Evolutionary conservation across 1,140 invertebrate species (phyloP).

Genomic region (Lepidurus apus): DNA sequence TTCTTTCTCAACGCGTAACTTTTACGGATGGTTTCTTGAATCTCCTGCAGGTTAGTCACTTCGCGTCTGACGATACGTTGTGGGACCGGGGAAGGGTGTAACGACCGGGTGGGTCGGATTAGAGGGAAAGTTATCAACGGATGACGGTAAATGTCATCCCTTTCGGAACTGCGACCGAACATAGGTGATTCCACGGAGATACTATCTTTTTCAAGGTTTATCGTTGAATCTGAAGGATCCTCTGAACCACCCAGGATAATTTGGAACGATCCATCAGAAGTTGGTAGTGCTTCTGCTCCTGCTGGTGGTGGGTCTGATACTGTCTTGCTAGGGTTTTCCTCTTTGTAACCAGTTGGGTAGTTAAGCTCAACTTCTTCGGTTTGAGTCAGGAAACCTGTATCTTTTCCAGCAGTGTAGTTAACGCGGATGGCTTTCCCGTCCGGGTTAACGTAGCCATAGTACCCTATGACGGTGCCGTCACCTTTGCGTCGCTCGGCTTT

Average conservation of each 20-base stretch:
- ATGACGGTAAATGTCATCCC: conserved; percentile 2
- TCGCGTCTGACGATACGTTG: not conserved
- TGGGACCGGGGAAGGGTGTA: not conserved
- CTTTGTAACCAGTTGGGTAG: conserved; percentile 25
- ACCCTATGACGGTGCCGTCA: conserved; percentile 31
- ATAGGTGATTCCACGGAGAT: not conserved
- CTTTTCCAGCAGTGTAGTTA: conserved; percentile 27
- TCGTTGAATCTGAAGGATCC: not conserved
- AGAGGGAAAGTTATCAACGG: not conserved
- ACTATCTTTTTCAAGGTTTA: not conserved
- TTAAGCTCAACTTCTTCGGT: conserved; percentile 28
- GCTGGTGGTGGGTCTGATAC: not conserved
- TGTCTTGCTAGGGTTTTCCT: not conserved
- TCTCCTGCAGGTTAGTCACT: not conserved
- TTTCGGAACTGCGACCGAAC: not conserved
- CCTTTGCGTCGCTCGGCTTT: conserved; percentile 25
- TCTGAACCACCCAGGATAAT: not conserved
- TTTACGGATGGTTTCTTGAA: not conserved
- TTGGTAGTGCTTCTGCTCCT: not conserved
- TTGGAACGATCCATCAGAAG: not conserved
- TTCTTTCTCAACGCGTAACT: not conserved
- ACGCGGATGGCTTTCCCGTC: conserved; percentile 32
- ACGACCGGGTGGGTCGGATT: not conserved
- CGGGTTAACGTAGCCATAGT: conserved; percentile 32
- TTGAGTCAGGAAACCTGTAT: conserved; percentile 23